A percentile compares a stretch with the other conserved stretches of the same genome.
phyloP scores from a whole-genome alignment of 1,140 invertebrate genomes.

The Euschistus heros region DNA sequence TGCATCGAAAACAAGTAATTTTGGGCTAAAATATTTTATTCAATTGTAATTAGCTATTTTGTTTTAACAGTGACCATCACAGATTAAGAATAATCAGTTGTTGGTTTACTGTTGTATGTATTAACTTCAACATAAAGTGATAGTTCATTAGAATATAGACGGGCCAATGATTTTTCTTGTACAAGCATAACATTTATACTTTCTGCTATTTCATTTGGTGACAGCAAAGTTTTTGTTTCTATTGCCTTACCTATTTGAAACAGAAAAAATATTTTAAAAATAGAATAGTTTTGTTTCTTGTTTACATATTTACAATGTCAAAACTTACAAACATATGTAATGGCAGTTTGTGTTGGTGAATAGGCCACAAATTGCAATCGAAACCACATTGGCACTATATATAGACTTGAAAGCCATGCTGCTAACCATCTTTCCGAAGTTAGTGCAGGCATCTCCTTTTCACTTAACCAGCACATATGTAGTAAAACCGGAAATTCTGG shows the following conservation, averaged over 20 bases:
- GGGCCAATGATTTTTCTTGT: background rate
- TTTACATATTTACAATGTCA: background rate
- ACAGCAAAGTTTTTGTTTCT: background rate
- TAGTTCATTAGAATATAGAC: background rate
- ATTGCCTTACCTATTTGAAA: constrained; percentile 8
- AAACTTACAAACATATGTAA: constrained; percentile 5
- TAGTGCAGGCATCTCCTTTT: background rate
- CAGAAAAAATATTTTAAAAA: background rate
- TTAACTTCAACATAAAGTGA: background rate
- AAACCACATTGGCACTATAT: constrained; percentile 7
- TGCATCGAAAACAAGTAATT: no score
- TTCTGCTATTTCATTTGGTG: background rate
- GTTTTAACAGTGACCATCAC: no score
- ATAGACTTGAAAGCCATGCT: background rate
- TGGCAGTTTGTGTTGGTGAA: background rate
- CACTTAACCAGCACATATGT: constrained; percentile 1
- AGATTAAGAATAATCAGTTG: no score
- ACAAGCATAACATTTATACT: constrained; percentile 2
- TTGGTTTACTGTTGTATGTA: background rate
- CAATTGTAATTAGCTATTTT: no score
- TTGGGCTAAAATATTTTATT: no score
- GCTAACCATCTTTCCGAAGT: background rate
- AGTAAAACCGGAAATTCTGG: constrained; percentile 14
- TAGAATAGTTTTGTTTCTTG: background rate
- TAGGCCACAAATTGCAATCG: background rate